Base-by-base conservation (phyloP, 2,113 vertebrate species). In the Semnornis frantzii region DNA sequence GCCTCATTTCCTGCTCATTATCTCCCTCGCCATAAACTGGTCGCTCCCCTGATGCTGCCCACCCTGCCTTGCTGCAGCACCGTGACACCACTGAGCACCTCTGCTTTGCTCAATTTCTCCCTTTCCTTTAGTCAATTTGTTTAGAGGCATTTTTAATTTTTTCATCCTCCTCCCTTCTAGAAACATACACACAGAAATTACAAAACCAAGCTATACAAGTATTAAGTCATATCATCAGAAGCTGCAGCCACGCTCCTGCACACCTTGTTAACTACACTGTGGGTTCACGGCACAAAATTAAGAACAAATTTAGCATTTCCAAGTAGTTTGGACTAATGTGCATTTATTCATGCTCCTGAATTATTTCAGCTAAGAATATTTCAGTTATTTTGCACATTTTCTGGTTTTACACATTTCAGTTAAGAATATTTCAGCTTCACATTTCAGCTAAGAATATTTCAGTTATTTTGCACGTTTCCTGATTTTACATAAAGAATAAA, bases 1-100 rank as follows among this genome's bases (percentile, higher is more conserved):
- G 65, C 82, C 69, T 81, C 82, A 82, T 94, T 92, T 82, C 89
- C 87, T 85, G 42, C 75, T 89, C 57, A 87, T 93, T 89, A 80
- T 16, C 33, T 74, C 34, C 81, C n/a, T 77, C 74, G 17, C 50
- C 46, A 65, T 75, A 72, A 85, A 74, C 16, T 42, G 54, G 33
- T 72, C 65, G 71, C 24, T 81, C 15, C 24, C 46, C 9, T 13
- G 48, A 65, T 19, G 19, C 23, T 57, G 37, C 57, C 57, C 39
- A 64, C 19, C 5, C 24, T 8, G 10, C 30, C 37, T 31, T 87
- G 69, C 31, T 62, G 65, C 44, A 86, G 39, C 27, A 27, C 7
- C 83, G 62, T 75, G 57, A 94, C 70, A 70, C 65, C 18, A 57
- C n/a, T 34, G 15, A 39, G 15, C 15, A 48, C 31, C 50, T 82